These are phyloP conservation scores for Drosophila koepferae DNA, from an alignment of 2,888 invertebrate genomes.

Conservation along the genomic window DNA sequence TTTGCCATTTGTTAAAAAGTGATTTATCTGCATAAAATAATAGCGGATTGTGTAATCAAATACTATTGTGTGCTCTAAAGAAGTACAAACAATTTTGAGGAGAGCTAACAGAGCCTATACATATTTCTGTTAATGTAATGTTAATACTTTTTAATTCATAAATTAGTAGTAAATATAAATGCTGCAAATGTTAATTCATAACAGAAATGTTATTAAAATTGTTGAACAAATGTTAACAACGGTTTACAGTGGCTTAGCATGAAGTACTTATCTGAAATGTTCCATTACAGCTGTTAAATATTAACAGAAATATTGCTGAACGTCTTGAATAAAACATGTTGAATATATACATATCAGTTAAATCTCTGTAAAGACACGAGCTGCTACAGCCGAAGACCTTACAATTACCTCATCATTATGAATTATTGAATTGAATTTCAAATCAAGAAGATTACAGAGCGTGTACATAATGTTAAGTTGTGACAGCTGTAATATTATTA, in stretches of 20 bases:
- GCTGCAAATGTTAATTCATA: neutral
- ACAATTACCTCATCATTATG: neutral
- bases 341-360: too few relatives aligned
- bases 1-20: neutral
- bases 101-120: neutral
- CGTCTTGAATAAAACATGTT: neutral
- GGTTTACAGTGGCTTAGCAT: neutral
- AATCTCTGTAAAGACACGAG: too few relatives aligned
- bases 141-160: too few relatives aligned
- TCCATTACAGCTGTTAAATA: neutral
- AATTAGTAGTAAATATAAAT: too few relatives aligned
- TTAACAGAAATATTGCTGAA: neutral
- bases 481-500: too few relatives aligned
- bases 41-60: neutral
- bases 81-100: neutral
- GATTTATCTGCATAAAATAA: neutral
- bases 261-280: neutral
- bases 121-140: neutral
- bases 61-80: neutral
- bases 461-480: neutral
- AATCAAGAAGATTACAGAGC: neutral
- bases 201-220: neutral
- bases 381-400: too few relatives aligned
- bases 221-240: neutral
- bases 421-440: neutral